Base-by-base conservation (phyloP, 2,888 invertebrate species). In the Polietes domitor region DNA sequence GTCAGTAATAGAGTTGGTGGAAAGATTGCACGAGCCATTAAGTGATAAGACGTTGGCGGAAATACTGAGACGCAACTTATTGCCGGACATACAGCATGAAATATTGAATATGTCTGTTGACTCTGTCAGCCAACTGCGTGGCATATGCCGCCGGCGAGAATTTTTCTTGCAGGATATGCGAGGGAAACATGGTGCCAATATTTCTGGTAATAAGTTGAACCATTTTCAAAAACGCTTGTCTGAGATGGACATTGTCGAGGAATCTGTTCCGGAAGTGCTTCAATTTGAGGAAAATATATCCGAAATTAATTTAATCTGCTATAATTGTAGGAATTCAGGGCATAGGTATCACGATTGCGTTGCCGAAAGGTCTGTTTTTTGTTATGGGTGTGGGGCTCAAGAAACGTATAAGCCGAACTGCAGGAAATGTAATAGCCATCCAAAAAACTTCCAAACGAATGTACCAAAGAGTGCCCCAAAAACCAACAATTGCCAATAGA, bases 371-470 rank as follows among this genome's bases (percentile, higher is more conserved):
- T 15, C 47, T n/a, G 43, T 47, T 2, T 70, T 68, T 47, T 70
- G 70, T 17, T 70, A 70, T 47, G 70, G 70, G 12, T 70, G 55
- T 41, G 78, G 63, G 19, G 19, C 2, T 12, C 53, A 73, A n/a
- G n/a, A n/a, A n/a, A n/a, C n/a, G n/a, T n/a, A n/a, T n/a, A n/a
- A 73, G 24, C 78, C 53, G 0, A 73, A 72, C 19, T 78, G 78
- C 17, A 17, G 10, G 12, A 65, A 65, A 19, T 26, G 26, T 37
- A 28, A 26, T 32, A 15, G 7, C 7, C 0, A 17, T 32, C 17
- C 63, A 63, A 53, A 47, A 53, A 53, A 21, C 53, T 53, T 10
- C 19, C n/a, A 32, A 6, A 6, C 15, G 28, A 12, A 28, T 28
- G 63, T 17, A 47, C 70, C 9, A 5, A 24, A 21, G 6, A 32